phyloP scores from a whole-genome alignment of 2,113 vertebrate genomes.

The Pavo muticus region DNA sequence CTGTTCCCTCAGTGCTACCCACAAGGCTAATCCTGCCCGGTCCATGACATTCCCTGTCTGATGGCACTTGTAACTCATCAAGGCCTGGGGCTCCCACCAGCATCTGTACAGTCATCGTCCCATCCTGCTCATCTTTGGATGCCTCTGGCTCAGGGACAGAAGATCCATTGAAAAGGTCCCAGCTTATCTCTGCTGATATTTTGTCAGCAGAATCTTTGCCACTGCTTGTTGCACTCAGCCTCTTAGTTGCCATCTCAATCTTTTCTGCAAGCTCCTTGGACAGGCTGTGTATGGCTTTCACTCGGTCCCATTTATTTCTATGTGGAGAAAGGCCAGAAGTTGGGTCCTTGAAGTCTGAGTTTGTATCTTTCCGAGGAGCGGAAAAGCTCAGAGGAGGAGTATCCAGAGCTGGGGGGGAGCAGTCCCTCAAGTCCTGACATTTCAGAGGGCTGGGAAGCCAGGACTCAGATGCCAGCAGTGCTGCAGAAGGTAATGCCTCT shows the following conservation, averaged over 20 bases:
- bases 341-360: neutral
- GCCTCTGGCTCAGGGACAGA: neutral
- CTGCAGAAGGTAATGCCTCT: neutral
- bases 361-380: neutral
- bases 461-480: accelerated
- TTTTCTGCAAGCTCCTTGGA: slow-evolving; percentile 70
- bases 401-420: neutral
- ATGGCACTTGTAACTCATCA: accelerated
- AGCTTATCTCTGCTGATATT: neutral
- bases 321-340: neutral
- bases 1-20: neutral
- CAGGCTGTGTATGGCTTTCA: slow-evolving; percentile 69
- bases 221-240: slow-evolving; percentile 28
- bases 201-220: neutral
- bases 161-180: neutral
- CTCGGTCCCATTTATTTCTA: slow-evolving; percentile 48
- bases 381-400: neutral
- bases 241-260: slow-evolving; percentile 61
- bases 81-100: neutral
- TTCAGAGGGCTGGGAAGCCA: neutral
- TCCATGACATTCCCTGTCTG: accelerated
- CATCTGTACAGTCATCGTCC: neutral
- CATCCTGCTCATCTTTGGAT: neutral
- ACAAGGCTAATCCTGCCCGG: neutral
- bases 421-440: neutral